Base-by-base conservation (phyloP, 64 coral and sea anemone genomes). In the Orbicella faveolata region DNA sequence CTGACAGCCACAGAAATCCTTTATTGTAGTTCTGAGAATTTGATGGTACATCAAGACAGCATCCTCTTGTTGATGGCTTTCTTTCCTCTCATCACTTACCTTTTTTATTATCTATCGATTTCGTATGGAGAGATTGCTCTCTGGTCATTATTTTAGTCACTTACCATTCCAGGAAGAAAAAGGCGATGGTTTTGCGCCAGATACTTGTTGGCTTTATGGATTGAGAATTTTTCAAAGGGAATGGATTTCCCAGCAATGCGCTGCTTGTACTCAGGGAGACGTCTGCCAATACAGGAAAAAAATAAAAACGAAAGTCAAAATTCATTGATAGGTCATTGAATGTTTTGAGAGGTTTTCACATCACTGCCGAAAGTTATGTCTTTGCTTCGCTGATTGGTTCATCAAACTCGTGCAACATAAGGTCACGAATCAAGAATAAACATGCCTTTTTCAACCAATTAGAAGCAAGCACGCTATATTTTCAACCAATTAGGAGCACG, bases 171-270 rank as follows among this genome's bases (percentile, higher is more conserved):
- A 2, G 96, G 96, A 10, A 98, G 90, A 34, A 94, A 98, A 34
- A 98, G 84, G 17, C 91, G 92, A 21, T 98, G 90, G 9, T 86
- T 80, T 81, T 98, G 93, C 74, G 90, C 86, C 57, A 95, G 94
- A 51, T 95, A 98, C 63, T 95, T 93, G 64, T 88, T 81, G 35
- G 93, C 90, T 67, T 94, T 98, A 70, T 94, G 87, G 15, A 98
- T 88, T 4, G 90, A 87, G 61, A 94, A 98, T 77, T 98, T 98
- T 63, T 98, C 93, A 80, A 98, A 98, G 4, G 96, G 96, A 89
- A 98, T 95, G 0, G 96, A 98, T 70, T 98, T 98, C 14, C 96
- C 96, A 70, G 96, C 96, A 26, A 98, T 95, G 15, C 96, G 89
- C 44, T 98, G 96, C 39, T 98, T 98, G 75, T 88, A 94, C 36